phyloP scores from a whole-genome alignment of 2,888 invertebrate genomes.

The Chloromyia formosa region DNA sequence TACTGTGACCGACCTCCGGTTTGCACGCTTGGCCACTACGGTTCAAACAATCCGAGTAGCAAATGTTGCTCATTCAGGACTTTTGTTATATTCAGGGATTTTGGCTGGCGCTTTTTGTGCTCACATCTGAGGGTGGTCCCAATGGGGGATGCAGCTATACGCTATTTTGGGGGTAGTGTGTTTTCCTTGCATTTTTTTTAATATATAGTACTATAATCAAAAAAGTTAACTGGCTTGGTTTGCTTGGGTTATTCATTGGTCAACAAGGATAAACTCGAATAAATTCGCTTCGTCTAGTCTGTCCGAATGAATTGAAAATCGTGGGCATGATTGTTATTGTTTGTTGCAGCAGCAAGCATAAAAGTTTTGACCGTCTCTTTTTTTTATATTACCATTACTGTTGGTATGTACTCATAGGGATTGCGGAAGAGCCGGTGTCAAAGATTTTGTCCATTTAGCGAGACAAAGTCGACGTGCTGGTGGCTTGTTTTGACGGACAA shows the following conservation, averaged over 20 bases:
- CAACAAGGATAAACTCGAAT: slow-evolving; percentile 23
- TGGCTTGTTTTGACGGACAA: no score
- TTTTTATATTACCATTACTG: neutral
- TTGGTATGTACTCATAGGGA: no score
- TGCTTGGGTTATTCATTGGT: slow-evolving; percentile 31
- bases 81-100: no score
- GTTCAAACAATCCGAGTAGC: no score
- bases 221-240: slow-evolving; percentile 22
- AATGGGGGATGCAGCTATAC: neutral
- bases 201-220: slow-evolving; percentile 12
- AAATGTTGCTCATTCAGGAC: no score
- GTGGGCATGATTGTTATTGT: neutral
- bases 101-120: neutral
- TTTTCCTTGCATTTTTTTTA: no score
- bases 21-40: no score
- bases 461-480: no score
- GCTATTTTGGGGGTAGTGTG: neutral
- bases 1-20: no score
- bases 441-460: no score
- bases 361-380: neutral
- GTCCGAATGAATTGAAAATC: neutral
- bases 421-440: no score
- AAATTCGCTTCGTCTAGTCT: slow-evolving; percentile 21
- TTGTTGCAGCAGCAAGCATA: neutral
- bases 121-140: neutral